Evolutionary conservation across 37 sponge, comb jelly and placozoan genomes (phyloP).

Genomic region (Amphimedon queenslandica): DNA sequence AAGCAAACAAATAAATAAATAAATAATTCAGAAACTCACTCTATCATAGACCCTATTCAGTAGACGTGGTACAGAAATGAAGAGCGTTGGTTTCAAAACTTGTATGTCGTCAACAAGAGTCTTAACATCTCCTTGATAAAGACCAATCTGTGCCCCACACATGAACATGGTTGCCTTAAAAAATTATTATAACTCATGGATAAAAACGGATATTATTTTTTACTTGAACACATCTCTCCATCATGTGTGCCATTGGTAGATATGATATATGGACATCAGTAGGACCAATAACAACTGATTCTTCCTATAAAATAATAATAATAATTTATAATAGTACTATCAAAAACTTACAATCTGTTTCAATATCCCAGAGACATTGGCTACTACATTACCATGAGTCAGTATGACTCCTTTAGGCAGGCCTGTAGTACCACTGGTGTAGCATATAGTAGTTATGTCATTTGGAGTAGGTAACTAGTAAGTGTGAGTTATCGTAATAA

Average conservation of each 20-base stretch:
- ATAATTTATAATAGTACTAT: too few relatives aligned
- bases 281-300: neutral
- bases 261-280: slow-evolving; percentile 88
- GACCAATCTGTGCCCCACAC: slow-evolving; percentile 66
- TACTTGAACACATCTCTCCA: slow-evolving; percentile 84
- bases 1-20: neutral
- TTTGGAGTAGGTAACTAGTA: slow-evolving; percentile 55
- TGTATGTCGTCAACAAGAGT: slow-evolving; percentile 76
- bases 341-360: slow-evolving; percentile 29
- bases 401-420: slow-evolving; percentile 95
- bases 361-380: slow-evolving; percentile 37
- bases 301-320: too few relatives aligned
- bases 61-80: slow-evolving; percentile 89
- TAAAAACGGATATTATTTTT: too few relatives aligned
- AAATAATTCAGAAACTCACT: slow-evolving; percentile 46
- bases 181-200: too few relatives aligned
- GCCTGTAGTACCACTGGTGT: slow-evolving; percentile 96
- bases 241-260: slow-evolving; percentile 96
- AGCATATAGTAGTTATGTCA: slow-evolving; percentile 81
- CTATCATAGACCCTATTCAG: slow-evolving; percentile 95
- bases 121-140: slow-evolving; percentile 94
- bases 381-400: slow-evolving; percentile 66
- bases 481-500: neutral
- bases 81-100: slow-evolving; percentile 82
- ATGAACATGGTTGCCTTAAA: slow-evolving; percentile 47